These are phyloP conservation scores for Pterocles gutturalis DNA, from an alignment of 2,113 vertebrate species.

Conservation along the genomic window DNA sequence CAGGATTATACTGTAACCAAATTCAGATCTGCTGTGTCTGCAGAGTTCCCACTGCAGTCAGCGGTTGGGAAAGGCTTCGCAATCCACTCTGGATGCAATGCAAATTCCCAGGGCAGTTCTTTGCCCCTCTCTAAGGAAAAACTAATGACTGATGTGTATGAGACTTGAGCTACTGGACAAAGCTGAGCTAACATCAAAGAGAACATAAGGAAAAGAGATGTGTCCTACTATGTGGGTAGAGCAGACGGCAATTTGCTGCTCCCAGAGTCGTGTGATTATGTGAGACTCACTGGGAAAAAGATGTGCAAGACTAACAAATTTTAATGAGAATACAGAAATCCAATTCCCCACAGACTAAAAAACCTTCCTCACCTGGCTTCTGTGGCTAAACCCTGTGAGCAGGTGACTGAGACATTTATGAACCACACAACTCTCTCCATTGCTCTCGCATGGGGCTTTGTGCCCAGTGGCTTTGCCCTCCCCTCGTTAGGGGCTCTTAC, in stretches of 20 bases:
- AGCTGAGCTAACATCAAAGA: neutral
- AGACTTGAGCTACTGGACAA: neutral
- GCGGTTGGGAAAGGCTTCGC: neutral
- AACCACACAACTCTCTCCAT: too few relatives aligned
- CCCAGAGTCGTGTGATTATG: neutral
- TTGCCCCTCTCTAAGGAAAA: neutral
- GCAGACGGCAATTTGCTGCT: neutral
- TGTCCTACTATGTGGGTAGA: neutral
- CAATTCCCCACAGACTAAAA: neutral
- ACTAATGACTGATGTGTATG: neutral
- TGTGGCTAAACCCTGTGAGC: neutral
- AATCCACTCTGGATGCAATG: neutral
- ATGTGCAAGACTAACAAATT: neutral
- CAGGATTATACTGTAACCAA: constrained; percentile 26
- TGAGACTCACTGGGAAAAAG: neutral
- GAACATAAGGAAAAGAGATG: neutral
- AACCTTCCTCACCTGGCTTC: neutral
- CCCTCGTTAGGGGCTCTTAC: accelerated
- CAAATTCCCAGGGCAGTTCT: neutral
- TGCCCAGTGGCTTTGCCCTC: neutral
- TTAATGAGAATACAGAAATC: neutral
- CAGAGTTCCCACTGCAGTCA: neutral
- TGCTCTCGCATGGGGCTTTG: neutral
- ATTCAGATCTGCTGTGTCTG: constrained; percentile 48
- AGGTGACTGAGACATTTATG: neutral